Conservation (phyloP, 2,797 vertebrate species). For the Malurus leucopterus region DNA sequence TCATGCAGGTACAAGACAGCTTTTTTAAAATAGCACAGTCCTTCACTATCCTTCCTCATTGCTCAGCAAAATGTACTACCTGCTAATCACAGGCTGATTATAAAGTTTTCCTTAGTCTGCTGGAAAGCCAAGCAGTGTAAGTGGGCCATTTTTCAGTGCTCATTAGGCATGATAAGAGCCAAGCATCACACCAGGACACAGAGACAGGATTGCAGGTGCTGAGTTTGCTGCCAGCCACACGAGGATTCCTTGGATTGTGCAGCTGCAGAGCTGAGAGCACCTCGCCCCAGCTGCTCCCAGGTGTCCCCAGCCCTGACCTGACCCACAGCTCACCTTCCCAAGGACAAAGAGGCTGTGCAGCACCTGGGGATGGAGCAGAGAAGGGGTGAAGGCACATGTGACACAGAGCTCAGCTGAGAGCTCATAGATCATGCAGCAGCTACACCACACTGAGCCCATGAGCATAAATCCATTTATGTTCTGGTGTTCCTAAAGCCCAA, state of each 20-base stretch:
- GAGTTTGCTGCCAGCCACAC: background rate
- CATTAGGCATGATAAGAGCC: background rate
- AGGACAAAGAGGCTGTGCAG: background rate
- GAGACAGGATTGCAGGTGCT: background rate
- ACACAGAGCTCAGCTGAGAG: background rate
- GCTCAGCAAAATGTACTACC: background rate
- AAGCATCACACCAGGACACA: background rate
- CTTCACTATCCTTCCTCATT: background rate
- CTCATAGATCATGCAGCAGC: background rate
- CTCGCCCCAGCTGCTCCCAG: background rate
- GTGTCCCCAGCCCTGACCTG: background rate
- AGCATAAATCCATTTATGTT: background rate
- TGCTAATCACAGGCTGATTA: background rate
- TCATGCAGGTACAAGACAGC: fast-evolving
- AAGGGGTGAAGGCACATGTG: fast-evolving
- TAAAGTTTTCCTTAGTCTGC: background rate
- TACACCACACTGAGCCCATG: fast-evolving
- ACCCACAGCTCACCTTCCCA: background rate
- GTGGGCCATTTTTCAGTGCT: background rate
- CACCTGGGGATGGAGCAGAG: fast-evolving
- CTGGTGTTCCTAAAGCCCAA: background rate
- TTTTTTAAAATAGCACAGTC: background rate
- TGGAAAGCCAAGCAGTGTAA: background rate
- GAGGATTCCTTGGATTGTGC: background rate
- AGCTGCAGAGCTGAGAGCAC: background rate